phyloP scores from a whole-genome alignment of 2,797 vertebrate genomes.

The Graptemys geographica region DNA sequence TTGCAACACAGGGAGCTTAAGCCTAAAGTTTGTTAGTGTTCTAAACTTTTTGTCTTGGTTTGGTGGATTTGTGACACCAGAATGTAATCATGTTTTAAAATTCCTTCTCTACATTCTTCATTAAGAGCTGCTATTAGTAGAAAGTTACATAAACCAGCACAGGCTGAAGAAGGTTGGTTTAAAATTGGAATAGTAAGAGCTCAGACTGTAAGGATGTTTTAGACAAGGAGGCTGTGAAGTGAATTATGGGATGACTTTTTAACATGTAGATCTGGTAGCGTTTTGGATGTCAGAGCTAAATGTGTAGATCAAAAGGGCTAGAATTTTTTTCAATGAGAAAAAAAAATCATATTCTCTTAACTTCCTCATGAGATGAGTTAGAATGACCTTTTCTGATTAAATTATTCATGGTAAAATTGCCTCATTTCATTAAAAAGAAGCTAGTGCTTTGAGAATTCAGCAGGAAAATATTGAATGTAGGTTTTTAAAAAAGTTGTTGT shows the following conservation, averaged over 20 bases:
- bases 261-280: not conserved
- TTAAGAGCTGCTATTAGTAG: not conserved
- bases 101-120: not conserved
- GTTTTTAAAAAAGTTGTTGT: not conserved
- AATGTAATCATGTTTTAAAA: not conserved
- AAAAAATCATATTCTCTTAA: not conserved
- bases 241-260: not conserved
- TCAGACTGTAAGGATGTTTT: fast-evolving
- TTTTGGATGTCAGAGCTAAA: not conserved
- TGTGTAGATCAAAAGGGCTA: not conserved
- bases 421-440: not conserved
- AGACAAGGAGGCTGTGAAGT: not conserved
- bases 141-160: fast-evolving
- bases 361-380: not conserved
- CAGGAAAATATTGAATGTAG: not conserved
- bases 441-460: not conserved
- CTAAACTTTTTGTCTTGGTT: not conserved
- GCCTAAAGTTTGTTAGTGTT: fast-evolving
- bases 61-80: fast-evolving
- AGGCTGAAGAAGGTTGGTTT: fast-evolving
- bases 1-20: fast-evolving
- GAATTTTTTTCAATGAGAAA: not conserved
- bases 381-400: not conserved
- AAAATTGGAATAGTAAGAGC: fast-evolving
- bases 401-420: not conserved